phyloP scores from a whole-genome alignment of 2,888 invertebrate species.

The Amiota mariae region DNA sequence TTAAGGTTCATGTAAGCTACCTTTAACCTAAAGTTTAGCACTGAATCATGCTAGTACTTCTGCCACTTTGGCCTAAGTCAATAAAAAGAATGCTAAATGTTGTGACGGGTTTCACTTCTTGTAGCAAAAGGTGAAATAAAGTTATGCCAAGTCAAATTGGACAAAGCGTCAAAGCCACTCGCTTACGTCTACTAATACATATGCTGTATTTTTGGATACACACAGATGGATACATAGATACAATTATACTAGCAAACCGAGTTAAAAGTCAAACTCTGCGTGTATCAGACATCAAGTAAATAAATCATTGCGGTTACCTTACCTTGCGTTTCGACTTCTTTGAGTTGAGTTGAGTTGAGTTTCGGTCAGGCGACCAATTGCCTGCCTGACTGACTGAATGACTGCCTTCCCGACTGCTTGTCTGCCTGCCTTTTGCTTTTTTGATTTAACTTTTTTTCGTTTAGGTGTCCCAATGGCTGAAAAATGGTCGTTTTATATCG shows the following conservation, averaged over 20 bases:
- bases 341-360: neutral
- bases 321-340: too few relatives aligned
- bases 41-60: too few relatives aligned
- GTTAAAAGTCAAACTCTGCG: too few relatives aligned
- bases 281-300: neutral
- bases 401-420: neutral
- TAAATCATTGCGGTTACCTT: conserved; percentile 27
- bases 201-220: too few relatives aligned
- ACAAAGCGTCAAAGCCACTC: neutral
- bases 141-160: conserved; percentile 10
- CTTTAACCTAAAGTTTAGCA: too few relatives aligned
- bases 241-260: too few relatives aligned
- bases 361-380: neutral
- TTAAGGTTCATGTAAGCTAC: too few relatives aligned
- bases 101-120: neutral
- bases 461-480: neutral
- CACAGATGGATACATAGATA: too few relatives aligned
- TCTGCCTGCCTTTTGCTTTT: neutral
- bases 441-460: neutral
- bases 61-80: neutral
- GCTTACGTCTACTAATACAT: too few relatives aligned
- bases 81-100: conserved; percentile 21
- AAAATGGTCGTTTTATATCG: conserved; percentile 10
- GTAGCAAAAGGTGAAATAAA: conserved; percentile 4
- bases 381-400: neutral